A percentile compares a stretch with the other conserved stretches of the same genome.
Evolutionary conservation across 2,113 vertebrate species (phyloP).

Genomic region (Parus major): DNA sequence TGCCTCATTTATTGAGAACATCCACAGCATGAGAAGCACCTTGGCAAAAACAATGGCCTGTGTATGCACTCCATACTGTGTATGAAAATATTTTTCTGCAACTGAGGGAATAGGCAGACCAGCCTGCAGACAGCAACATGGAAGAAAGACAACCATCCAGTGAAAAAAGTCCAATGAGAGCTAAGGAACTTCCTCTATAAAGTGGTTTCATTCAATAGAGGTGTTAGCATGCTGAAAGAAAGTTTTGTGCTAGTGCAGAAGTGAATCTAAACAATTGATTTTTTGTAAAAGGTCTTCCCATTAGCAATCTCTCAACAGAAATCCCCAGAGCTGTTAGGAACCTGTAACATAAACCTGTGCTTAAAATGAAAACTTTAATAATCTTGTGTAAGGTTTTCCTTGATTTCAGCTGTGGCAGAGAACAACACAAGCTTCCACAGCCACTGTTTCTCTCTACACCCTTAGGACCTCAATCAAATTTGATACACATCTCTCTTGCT

Average conservation of each 20-base stretch:
- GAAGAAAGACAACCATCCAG: neutral
- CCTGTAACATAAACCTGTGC: neutral
- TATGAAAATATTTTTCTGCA: neutral
- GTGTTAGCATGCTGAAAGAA: neutral
- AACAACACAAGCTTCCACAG: neutral
- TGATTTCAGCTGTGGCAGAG: neutral
- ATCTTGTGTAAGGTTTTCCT: neutral
- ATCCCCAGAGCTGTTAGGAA: neutral
- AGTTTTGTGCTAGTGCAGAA: neutral
- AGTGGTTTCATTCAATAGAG: neutral
- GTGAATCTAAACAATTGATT: neutral
- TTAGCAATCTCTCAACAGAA: neutral
- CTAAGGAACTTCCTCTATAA: neutral
- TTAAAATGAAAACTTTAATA: constrained; percentile 16
- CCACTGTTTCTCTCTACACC: neutral
- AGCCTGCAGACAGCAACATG: neutral
- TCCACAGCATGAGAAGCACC: neutral
- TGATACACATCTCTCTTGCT: neutral
- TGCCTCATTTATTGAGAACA: neutral
- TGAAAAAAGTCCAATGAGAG: neutral
- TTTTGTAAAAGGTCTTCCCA: neutral
- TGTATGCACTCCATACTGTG: neutral
- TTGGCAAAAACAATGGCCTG: neutral
- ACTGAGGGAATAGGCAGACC: neutral
- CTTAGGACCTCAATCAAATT: neutral